Evolutionary conservation across 2,113 vertebrate genomes (phyloP).

Genomic region (Coracopsis vasa): DNA sequence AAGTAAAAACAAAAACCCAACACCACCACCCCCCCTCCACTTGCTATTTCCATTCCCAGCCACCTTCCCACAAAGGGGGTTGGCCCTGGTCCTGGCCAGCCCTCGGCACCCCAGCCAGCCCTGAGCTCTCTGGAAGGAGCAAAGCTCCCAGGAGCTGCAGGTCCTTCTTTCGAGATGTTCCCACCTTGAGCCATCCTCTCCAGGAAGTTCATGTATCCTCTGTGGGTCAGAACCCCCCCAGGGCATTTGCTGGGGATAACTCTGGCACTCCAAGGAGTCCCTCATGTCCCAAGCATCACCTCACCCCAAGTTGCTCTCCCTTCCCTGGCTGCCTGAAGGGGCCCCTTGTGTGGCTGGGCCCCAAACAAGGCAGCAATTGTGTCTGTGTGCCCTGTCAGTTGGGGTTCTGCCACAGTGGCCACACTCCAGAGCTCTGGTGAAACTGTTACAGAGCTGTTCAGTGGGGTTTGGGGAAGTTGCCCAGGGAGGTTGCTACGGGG

Average conservation of each 20-base stretch:
- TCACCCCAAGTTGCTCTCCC: neutral
- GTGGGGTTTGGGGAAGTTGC: neutral
- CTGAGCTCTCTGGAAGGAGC: neutral
- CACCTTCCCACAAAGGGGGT: rapidly evolving
- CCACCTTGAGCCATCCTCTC: neutral
- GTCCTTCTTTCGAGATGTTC: neutral
- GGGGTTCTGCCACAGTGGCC: neutral
- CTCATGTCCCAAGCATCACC: neutral
- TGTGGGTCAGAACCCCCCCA: rapidly evolving
- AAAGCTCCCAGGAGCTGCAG: neutral
- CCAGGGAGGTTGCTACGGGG: neutral
- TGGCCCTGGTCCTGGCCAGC: neutral
- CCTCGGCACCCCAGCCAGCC: neutral
- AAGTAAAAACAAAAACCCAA: neutral
- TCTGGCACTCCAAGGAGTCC: neutral
- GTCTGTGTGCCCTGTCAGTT: neutral
- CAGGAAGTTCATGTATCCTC: neutral
- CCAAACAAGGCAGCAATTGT: slow-evolving; percentile 48
- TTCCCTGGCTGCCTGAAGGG: neutral
- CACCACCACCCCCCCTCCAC: neutral
- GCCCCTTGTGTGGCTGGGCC: slow-evolving; percentile 4
- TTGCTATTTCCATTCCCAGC: neutral
- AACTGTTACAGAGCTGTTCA: neutral
- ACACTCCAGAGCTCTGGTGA: rapidly evolving
- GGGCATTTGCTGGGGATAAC: neutral